phyloP scores from a whole-genome alignment of 2,888 invertebrate genomes.

The Prenolepis imparis region DNA sequence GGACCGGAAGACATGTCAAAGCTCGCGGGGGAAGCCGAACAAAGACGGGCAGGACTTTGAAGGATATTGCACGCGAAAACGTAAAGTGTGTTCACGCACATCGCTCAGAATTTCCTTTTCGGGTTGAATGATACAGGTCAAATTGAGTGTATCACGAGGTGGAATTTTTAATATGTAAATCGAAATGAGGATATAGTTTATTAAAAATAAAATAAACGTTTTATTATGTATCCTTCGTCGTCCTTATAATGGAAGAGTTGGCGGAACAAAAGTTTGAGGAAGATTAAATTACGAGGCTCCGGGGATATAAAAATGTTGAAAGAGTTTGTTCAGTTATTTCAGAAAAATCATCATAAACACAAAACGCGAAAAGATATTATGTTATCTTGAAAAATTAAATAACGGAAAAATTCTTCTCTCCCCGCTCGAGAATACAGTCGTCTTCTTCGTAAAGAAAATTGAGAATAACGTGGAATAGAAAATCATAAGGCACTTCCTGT shows the following conservation, averaged over 20 bases:
- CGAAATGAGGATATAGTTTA: background rate
- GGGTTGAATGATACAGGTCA: background rate
- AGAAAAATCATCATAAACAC: background rate
- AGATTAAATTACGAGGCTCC: background rate
- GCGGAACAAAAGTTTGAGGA: background rate
- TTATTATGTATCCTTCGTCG: background rate
- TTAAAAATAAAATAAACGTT: conserved; percentile 10
- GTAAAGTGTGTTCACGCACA: too few relatives aligned
- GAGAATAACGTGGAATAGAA: conserved; percentile 44
- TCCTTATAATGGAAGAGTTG: background rate
- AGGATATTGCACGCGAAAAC: conserved; percentile 1
- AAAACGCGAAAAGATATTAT: background rate
- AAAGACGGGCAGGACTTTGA: background rate
- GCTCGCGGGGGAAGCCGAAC: conserved; percentile 19
- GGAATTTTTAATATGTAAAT: background rate
- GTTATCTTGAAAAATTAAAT: conserved; percentile 10
- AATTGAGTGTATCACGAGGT: too few relatives aligned
- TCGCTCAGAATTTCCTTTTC: background rate
- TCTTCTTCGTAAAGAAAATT: conserved; percentile 17
- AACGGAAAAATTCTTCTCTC: background rate
- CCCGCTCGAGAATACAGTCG: background rate
- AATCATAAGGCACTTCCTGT: conserved; percentile 38
- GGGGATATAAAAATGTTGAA: background rate
- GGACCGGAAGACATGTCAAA: conserved; percentile 6
- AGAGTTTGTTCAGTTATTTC: background rate